phyloP scores from a whole-genome alignment of 2,113 vertebrate genomes.

The Platichthys stellatus region DNA sequence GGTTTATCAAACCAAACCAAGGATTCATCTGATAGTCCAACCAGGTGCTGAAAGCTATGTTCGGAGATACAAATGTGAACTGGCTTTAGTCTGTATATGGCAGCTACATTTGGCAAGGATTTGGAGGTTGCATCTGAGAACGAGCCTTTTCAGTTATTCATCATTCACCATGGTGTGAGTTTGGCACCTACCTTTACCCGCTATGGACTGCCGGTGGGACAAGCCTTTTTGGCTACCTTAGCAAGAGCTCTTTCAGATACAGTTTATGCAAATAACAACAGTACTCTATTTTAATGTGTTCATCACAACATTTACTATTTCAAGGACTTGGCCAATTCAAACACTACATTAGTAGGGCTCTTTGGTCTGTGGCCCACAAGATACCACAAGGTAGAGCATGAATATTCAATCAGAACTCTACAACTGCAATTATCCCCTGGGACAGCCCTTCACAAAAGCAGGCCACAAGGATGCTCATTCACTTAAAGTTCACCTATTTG shows the following conservation, averaged over 20 bases:
- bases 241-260: not conserved
- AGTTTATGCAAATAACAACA: constrained; percentile 11
- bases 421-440: constrained; percentile 1
- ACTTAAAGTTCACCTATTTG: constrained; percentile 25
- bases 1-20: not conserved
- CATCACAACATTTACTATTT: constrained; percentile 18
- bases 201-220: not conserved
- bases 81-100: not conserved
- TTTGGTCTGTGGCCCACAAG: constrained; percentile 11
- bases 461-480: constrained; percentile 25
- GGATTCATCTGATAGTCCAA: not conserved
- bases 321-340: constrained; percentile 14
- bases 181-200: not conserved
- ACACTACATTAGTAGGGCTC: not conserved
- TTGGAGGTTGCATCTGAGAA: not conserved
- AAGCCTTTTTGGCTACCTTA: not conserved
- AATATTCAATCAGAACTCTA: constrained; percentile 33
- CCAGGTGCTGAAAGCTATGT: not conserved
- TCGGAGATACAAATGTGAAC: not conserved
- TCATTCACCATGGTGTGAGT: not conserved
- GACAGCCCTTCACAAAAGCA: constrained; percentile 22
- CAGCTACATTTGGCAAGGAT: not conserved
- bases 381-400: constrained; percentile 2
- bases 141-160: not conserved
- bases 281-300: constrained; percentile 12